Percentiles rank a stretch among this genome's conserved stretches.
Evolutionary conservation across 2,113 vertebrate species (phyloP).

Genomic region (Osmerus eperlanus): DNA sequence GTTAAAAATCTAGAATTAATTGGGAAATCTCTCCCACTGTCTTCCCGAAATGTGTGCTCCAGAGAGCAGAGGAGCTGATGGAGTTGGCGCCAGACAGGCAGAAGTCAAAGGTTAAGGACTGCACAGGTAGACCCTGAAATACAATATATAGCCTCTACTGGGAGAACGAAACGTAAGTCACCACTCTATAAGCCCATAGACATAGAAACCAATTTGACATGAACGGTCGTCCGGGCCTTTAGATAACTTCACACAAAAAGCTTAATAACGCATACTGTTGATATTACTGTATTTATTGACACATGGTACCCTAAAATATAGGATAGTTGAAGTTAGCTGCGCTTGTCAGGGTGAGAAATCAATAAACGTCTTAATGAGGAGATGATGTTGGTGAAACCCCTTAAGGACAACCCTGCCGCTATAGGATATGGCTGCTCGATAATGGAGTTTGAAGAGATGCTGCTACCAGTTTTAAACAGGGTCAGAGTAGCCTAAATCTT

Average conservation of each 20-base stretch:
- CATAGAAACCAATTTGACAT: no score
- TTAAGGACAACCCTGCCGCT: conserved; percentile 9
- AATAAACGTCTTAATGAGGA: conserved; percentile 12
- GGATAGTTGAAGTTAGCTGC: neutral
- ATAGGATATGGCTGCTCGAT: conserved; percentile 20
- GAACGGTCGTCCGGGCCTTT: no score
- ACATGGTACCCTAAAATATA: conserved; percentile 3
- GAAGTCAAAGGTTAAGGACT: conserved; percentile 75
- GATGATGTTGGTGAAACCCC: conserved; percentile 6
- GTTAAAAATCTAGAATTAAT: no score
- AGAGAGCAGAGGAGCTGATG: conserved; percentile 70
- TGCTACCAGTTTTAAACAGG: conserved; percentile 1
- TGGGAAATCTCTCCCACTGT: neutral
- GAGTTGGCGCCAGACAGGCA: conserved; percentile 75
- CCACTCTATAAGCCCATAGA: no score
- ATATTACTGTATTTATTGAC: neutral
- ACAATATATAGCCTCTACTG: conserved; percentile 37
- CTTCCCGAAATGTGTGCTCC: neutral
- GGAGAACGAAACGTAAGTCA: neutral
- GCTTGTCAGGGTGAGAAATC: conserved; percentile 12
- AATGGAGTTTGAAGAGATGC: conserved; percentile 43
- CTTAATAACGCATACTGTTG: no score
- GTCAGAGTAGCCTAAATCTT: neutral
- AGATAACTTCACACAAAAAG: no score
- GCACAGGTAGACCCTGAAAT: conserved; percentile 63